phyloP scores from a whole-genome alignment of 2,888 invertebrate species.

The Rhaphigaster nebulosa region DNA sequence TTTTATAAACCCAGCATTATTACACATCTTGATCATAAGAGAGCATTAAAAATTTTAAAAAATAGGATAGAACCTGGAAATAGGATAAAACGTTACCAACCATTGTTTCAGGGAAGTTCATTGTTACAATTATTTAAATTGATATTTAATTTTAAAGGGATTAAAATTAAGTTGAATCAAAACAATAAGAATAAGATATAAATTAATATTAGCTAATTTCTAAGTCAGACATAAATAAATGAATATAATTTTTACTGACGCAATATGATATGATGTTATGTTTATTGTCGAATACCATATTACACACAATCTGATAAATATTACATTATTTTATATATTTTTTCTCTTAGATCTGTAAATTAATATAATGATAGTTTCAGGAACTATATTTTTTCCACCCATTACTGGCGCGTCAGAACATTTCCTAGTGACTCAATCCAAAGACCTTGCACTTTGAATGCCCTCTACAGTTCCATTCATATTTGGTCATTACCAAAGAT shows the following conservation, averaged over 20 bases:
- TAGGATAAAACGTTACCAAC: too few relatives aligned
- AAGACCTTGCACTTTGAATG: not conserved
- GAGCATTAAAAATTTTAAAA: too few relatives aligned
- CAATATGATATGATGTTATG: not conserved
- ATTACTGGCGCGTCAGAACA: not conserved
- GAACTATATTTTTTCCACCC: not conserved
- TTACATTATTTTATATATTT: not conserved
- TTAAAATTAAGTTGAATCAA: too few relatives aligned
- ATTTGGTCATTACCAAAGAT: not conserved
- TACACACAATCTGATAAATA: not conserved
- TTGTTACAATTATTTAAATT: too few relatives aligned
- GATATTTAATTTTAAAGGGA: too few relatives aligned
- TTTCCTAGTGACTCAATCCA: not conserved
- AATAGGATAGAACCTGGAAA: too few relatives aligned
- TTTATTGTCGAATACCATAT: not conserved
- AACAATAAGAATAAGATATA: too few relatives aligned
- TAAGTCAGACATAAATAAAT: not conserved
- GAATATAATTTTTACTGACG: not conserved
- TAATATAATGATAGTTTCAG: not conserved
- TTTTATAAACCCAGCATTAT: too few relatives aligned
- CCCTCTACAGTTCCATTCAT: not conserved
- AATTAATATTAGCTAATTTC: not conserved
- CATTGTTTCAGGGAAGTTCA: too few relatives aligned
- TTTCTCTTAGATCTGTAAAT: not conserved
- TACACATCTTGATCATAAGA: too few relatives aligned